These are phyloP conservation scores for Rhopalosiphum padi DNA, from an alignment of 1,140 invertebrate species.

Conservation along the genomic window DNA sequence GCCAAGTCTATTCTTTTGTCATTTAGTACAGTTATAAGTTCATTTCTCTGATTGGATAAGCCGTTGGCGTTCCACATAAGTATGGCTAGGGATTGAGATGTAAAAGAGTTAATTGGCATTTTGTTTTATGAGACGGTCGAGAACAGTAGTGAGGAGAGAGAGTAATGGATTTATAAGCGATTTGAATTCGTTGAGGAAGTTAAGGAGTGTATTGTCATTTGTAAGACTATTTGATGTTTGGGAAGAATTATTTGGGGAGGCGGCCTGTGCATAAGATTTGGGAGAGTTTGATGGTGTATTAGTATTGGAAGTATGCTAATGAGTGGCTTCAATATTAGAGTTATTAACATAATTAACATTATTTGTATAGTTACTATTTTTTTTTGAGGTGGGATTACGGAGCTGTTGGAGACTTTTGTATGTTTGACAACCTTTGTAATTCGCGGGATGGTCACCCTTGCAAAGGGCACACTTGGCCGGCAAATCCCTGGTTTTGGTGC, in stretches of 20 bases:
- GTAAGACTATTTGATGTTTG: too few species aligned
- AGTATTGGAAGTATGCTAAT: background rate
- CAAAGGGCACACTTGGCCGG: too few species aligned
- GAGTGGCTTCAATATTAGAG: background rate
- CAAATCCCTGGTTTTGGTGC: conserved; percentile 61
- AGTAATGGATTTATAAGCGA: background rate
- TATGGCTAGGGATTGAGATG: background rate
- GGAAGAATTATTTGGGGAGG: background rate
- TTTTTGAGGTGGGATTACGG: background rate
- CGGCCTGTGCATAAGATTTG: background rate
- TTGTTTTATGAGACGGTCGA: background rate
- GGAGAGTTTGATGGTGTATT: background rate
- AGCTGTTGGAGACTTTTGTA: too few species aligned
- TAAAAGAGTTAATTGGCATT: background rate
- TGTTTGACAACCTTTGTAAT: too few species aligned
- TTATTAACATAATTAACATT: conserved; percentile 16
- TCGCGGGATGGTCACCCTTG: too few species aligned
- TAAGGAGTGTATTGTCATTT: background rate
- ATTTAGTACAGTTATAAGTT: conserved; percentile 57
- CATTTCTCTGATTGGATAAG: background rate
- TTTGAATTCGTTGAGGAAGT: conserved; percentile 6
- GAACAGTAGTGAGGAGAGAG: conserved; percentile 15
- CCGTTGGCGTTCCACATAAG: background rate
- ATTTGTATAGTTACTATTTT: background rate
- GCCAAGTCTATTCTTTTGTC: conserved; percentile 58